These are phyloP conservation scores for Carcina quercana DNA, from an alignment of 2,888 invertebrate species.

Conservation along the genomic window DNA sequence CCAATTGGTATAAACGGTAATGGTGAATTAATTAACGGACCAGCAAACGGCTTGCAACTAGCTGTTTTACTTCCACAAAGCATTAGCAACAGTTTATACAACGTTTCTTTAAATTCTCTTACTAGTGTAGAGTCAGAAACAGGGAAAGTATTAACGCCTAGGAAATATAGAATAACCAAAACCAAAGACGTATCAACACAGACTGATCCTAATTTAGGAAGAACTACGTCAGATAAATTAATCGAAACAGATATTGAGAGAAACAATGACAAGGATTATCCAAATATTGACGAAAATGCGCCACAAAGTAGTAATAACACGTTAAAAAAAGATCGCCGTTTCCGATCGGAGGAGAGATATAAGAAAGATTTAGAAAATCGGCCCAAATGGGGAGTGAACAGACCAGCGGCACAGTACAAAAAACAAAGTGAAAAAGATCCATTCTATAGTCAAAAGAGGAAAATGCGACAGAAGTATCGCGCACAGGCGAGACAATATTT, in stretches of 20 bases:
- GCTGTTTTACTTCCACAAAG: constrained; percentile 75
- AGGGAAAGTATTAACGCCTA: constrained; percentile 55
- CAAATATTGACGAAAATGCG: constrained; percentile 65
- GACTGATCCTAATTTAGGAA: constrained; percentile 66
- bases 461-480: constrained; percentile 78
- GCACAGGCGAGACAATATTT: constrained; percentile 71
- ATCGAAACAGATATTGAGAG: constrained; percentile 48
- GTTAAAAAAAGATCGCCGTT: constrained; percentile 68
- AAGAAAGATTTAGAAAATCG: constrained; percentile 77
- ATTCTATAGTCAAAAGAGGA: constrained; percentile 82
- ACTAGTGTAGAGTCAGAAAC: constrained; percentile 47
- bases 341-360: constrained; percentile 68
- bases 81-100: constrained; percentile 54
- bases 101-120: constrained; percentile 55
- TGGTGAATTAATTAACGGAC: constrained; percentile 52
- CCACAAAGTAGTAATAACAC: constrained; percentile 64
- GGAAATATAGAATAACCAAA: constrained; percentile 61
- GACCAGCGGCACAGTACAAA: constrained; percentile 86
- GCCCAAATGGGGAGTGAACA: constrained; percentile 84
- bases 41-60: constrained; percentile 70
- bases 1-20: constrained; percentile 57
- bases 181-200: constrained; percentile 80
- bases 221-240: constrained; percentile 39
- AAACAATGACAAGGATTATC: constrained; percentile 68
- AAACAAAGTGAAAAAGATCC: constrained; percentile 95